Evolutionary conservation across 2,797 vertebrate species (phyloP).

Genomic region (Crossoptilon crossoptilon): DNA sequence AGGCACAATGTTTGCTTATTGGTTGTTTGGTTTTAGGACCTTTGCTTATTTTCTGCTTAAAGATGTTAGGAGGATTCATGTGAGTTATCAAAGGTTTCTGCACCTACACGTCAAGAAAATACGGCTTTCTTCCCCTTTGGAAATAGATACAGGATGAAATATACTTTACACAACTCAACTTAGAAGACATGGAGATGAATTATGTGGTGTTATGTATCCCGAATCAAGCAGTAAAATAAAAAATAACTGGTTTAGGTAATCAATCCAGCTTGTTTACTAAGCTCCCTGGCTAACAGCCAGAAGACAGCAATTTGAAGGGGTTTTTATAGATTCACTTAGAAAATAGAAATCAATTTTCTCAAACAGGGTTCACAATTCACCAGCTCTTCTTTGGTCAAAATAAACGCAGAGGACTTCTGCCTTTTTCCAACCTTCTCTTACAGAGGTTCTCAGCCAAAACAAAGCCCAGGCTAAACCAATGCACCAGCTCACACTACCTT

Average conservation of each 20-base stretch:
- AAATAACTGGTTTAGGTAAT: constrained; percentile 1
- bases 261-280: constrained; percentile 40
- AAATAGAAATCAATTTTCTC: constrained; percentile 26
- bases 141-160: not conserved
- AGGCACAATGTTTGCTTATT: not conserved
- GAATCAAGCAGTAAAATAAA: constrained; percentile 11
- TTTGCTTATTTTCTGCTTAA: not conserved
- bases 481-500: not conserved
- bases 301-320: not conserved
- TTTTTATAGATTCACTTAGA: constrained; percentile 20
- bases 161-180: not conserved
- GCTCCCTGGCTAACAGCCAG: constrained; percentile 10
- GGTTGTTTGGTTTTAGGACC: not conserved
- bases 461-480: not conserved
- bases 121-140: not conserved
- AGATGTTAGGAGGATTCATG: not conserved
- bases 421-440: not conserved
- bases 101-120: not conserved
- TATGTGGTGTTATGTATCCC: not conserved
- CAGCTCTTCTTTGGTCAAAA: not conserved
- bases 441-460: not conserved
- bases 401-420: not conserved
- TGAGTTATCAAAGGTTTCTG: not conserved
- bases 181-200: not conserved
- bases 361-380: not conserved